phyloP scores from a whole-genome alignment of 1,140 invertebrate species.

The Antheraea mylitta region DNA sequence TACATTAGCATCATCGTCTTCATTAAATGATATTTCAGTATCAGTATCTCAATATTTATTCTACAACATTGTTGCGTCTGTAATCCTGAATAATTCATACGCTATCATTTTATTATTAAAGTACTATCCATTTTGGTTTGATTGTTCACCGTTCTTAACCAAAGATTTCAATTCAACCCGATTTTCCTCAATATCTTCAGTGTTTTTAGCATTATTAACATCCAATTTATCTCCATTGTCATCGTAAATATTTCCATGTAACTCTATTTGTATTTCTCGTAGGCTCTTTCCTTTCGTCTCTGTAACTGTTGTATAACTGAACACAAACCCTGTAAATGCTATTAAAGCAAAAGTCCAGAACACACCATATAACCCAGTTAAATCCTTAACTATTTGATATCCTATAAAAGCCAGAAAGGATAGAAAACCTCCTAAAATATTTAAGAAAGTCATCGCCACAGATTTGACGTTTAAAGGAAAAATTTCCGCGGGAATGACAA shows the following conservation, averaged over 20 bases:
- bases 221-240: neutral
- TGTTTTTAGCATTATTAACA: neutral
- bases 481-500: conserved; percentile 80
- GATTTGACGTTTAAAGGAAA: conserved; percentile 81
- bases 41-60: too few species aligned
- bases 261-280: conserved; percentile 81
- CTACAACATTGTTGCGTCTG: too few species aligned
- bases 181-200: neutral
- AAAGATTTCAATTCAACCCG: neutral
- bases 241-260: conserved; percentile 41
- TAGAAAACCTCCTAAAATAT: conserved; percentile 45
- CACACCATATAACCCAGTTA: conserved; percentile 66
- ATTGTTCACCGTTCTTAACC: neutral
- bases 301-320: conserved; percentile 70
- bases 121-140: neutral
- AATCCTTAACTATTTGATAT: conserved; percentile 72
- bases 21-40: too few species aligned
- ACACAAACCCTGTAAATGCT: conserved; percentile 68
- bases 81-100: neutral
- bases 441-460: conserved; percentile 57
- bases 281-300: conserved; percentile 86
- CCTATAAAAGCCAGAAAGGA: conserved; percentile 74
- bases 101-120: neutral
- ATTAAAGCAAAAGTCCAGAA: conserved; percentile 76
- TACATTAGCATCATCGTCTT: too few species aligned